phyloP scores from a whole-genome alignment of 2,797 vertebrate species.

The Lophotriccus pileatus region DNA sequence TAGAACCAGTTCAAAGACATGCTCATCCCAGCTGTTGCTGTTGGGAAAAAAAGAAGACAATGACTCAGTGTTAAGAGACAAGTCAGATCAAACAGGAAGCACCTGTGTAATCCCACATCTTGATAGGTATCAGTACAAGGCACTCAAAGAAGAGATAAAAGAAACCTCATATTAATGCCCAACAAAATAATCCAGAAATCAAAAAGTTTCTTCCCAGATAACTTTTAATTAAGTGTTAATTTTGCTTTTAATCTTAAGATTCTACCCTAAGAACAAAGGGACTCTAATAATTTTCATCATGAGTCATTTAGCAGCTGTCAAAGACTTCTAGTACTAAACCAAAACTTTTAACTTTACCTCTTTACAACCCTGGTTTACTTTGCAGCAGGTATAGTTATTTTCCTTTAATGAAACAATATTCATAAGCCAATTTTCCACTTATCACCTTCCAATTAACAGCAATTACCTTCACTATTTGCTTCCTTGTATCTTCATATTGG shows the following conservation, averaged over 20 bases:
- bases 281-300: not conserved
- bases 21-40: conserved; percentile 98
- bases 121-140: not conserved
- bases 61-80: not conserved
- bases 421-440: not conserved
- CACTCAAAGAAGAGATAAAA: not conserved
- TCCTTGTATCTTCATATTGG: not conserved
- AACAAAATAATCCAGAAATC: not conserved
- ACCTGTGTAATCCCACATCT: not conserved
- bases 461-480: not conserved
- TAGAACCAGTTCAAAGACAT: conserved; percentile 96
- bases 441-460: not conserved
- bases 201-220: not conserved
- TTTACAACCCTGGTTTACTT: not conserved
- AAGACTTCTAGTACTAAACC: not conserved
- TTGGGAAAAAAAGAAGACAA: conserved; percentile 2
- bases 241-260: not conserved
- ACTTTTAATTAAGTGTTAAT: not conserved
- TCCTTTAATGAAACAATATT: not conserved
- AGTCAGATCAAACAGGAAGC: not conserved
- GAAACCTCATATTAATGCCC: not conserved
- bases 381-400: not conserved
- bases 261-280: not conserved
- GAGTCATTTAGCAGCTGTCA: not conserved
- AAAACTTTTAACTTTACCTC: not conserved